Percentiles rank a stretch among this genome's conserved stretches.
These are phyloP conservation scores for Calliphora vicina DNA, from an alignment of 1,140 invertebrate genomes.

Conservation along the genomic window DNA sequence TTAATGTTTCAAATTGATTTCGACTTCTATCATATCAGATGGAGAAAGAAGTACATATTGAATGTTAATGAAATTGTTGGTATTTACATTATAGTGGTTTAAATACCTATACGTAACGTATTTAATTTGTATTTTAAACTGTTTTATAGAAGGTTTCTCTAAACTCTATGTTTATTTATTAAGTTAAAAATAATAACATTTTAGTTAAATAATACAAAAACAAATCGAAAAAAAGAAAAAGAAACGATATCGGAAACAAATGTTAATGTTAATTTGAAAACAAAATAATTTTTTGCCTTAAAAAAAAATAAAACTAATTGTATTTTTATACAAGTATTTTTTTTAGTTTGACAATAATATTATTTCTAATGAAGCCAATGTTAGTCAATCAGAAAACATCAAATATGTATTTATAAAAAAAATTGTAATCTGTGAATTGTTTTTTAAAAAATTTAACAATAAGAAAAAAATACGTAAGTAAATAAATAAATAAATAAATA, in stretches of 20 bases:
- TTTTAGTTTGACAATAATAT: background rate
- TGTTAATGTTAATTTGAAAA: background rate
- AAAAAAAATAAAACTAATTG: background rate
- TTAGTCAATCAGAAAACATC: background rate
- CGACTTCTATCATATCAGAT: background rate
- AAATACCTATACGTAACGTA: no score
- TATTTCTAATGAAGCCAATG: background rate
- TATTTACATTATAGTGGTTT: background rate
- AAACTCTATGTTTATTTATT: no score
- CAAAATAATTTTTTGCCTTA: slow-evolving; percentile 13
- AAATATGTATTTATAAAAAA: background rate
- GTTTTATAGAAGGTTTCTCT: no score
- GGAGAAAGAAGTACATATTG: background rate
- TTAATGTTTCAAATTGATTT: background rate
- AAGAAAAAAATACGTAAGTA: background rate
- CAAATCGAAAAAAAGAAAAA: no score
- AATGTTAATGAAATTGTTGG: background rate
- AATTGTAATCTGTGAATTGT: background rate
- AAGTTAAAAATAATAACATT: no score
- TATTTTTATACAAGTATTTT: background rate
- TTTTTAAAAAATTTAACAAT: background rate
- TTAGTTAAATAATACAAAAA: no score
- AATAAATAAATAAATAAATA: no score
- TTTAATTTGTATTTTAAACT: no score
- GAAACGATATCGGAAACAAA: no score